Base-by-base conservation (phyloP, 2,797 vertebrate genomes). In the Tenualosa ilisha region DNA sequence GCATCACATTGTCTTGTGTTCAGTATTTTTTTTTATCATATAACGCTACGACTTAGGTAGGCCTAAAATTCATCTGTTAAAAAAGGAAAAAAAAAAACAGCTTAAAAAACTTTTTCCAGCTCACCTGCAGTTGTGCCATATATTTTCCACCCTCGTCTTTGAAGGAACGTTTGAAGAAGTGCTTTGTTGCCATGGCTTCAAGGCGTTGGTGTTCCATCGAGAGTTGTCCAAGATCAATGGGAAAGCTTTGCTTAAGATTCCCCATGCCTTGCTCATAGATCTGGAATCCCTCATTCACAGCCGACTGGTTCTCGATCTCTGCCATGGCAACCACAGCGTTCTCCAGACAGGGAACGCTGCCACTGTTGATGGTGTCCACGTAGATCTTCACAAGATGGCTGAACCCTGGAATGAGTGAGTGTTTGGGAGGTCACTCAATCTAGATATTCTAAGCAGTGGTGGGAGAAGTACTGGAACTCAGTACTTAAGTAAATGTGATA, bases 341-440 rank as follows among this genome's bases (percentile, higher is more conserved):
- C 49, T 93, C 93, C 85, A 94, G 83, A 88, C 90, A 91, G n/a
- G 91, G 90, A 13, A 93, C 85, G 0, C 86, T 51, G 3, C 31
- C 31, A 1, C 31, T 31, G 31, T 31, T 31, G 31, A 31, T 31
- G 31, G 31, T 31, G 31, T 31, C 90, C 89, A 94, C 85, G 2
- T 93, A 94, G 15, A 81, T 88, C 68, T 88, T 51, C 0, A 87
- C 89, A 63, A 95, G 84, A 49, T 84, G 81, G 0, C 90, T 90
- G 4, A 95, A 91, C 82, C 90, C 93, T 93, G 82, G 50, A 83
- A 40, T 24, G 9, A 22, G 12, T 65, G 63, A 31, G 2, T 46
- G 46, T 46, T 46, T 46, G 4, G 7, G 7, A 46, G 46, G 4
- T 46, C 46, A 46, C 7, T 46, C 7, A 7, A 31, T 31, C 31